Evolutionary conservation across 1,140 invertebrate species (phyloP).

Genomic region (Caerostris extrusa): DNA sequence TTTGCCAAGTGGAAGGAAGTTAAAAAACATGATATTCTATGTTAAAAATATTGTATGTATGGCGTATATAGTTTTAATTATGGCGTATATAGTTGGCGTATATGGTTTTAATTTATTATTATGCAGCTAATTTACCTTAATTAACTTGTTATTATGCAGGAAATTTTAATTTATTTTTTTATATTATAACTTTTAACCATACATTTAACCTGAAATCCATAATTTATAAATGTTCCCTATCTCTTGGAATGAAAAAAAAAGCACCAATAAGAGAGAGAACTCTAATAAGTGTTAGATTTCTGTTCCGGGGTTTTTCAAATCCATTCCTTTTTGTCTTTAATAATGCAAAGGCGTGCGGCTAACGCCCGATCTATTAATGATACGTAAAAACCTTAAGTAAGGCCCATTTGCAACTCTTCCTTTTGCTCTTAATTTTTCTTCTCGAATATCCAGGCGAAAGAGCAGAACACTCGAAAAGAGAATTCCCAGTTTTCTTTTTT

Average conservation of each 20-base stretch:
- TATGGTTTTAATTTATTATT: too few relatives aligned
- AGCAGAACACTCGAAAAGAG: background rate
- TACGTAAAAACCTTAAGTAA: conserved; percentile 48
- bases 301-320: conserved; percentile 3
- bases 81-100: too few relatives aligned
- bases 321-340: conserved; percentile 34
- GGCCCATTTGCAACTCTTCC: conserved; percentile 44
- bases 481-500: background rate
- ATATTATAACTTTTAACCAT: too few relatives aligned
- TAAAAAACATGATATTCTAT: too few relatives aligned
- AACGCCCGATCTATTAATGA: conserved; percentile 42
- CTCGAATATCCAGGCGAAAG: background rate
- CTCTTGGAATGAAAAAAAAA: background rate
- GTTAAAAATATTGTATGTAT: too few relatives aligned
- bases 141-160: too few relatives aligned
- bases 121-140: too few relatives aligned
- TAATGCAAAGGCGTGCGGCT: conserved; percentile 38
- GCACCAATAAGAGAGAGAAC: background rate
- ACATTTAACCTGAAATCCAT: background rate
- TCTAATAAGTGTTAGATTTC: conserved; percentile 27
- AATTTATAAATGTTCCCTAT: background rate
- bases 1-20: too few relatives aligned
- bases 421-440: background rate
- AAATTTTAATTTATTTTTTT: too few relatives aligned
- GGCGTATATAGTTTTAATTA: too few relatives aligned